Evolutionary conservation across 2,797 vertebrate genomes (phyloP).

Genomic region (Dryobates pubescens): DNA sequence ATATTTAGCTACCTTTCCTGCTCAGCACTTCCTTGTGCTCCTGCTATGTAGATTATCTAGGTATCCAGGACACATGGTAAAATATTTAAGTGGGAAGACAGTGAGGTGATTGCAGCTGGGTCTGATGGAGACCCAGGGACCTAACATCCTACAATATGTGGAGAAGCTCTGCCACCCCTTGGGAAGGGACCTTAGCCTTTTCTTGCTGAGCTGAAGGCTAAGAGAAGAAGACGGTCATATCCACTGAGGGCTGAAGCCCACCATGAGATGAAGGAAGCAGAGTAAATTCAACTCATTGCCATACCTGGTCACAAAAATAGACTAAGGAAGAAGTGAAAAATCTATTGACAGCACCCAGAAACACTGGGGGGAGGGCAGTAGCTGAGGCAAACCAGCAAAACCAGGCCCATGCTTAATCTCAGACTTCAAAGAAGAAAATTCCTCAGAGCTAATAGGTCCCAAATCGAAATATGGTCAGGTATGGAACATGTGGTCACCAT

Average conservation of each 20-base stretch:
- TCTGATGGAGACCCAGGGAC: neutral
- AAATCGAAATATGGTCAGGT: conserved; percentile 56
- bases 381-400: conserved; percentile 4
- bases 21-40: neutral
- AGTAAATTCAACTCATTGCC: neutral
- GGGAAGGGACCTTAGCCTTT: neutral
- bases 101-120: neutral
- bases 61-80: neutral
- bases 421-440: conserved; percentile 57
- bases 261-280: accelerated
- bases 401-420: conserved; percentile 4
- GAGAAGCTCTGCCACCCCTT: neutral
- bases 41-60: neutral
- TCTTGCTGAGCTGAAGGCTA: neutral
- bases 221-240: neutral
- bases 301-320: neutral
- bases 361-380: neutral
- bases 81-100: neutral
- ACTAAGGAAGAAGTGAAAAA: neutral
- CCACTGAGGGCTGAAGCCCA: neutral
- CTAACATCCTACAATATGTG: neutral
- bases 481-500: conserved; percentile 63
- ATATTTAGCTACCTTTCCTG: neutral
- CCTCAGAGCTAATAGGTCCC: conserved; percentile 42
- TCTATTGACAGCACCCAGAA: neutral